Percentiles rank a stretch among this genome's conserved stretches.
These are phyloP conservation scores for Lucinisca nassula DNA, from an alignment of 2,888 invertebrate species.

Conservation along the genomic window DNA sequence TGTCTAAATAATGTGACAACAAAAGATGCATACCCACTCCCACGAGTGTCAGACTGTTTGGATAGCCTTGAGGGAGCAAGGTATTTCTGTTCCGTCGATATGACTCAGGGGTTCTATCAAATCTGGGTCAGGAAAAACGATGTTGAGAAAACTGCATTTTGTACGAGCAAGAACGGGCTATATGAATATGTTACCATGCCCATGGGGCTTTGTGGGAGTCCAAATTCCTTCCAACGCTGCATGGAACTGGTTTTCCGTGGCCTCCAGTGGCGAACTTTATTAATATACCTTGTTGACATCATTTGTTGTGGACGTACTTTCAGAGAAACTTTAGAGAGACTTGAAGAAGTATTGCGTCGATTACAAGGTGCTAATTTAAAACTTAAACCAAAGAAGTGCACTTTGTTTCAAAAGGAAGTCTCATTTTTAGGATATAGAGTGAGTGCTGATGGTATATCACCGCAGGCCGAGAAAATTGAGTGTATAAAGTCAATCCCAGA, in stretches of 20 bases:
- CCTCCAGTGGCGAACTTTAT: constrained; percentile 60
- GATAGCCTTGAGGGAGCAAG: neutral
- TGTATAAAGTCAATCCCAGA: constrained; percentile 21
- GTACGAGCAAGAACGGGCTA: constrained; percentile 39
- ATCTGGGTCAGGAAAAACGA: constrained; percentile 41
- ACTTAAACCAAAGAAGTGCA: constrained; percentile 62
- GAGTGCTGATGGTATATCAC: constrained; percentile 42
- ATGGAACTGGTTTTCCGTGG: constrained; percentile 26
- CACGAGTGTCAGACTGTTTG: too few species aligned
- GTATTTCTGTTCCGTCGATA: constrained; percentile 47
- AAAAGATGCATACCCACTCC: too few species aligned
- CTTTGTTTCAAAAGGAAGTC: constrained; percentile 38
- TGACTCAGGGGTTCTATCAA: constrained; percentile 44
- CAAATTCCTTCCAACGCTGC: constrained; percentile 35
- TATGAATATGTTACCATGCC: constrained; percentile 51
- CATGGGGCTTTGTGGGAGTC: constrained; percentile 40
- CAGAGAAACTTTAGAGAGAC: constrained; percentile 49
- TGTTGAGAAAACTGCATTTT: constrained; percentile 49
- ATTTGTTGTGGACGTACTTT: constrained; percentile 51
- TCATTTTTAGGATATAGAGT: constrained; percentile 58
- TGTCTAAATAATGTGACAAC: too few species aligned
- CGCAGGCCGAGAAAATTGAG: constrained; percentile 40
- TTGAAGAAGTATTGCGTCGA: constrained; percentile 49
- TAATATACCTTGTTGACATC: constrained; percentile 71
- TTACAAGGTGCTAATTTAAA: constrained; percentile 44